These are phyloP conservation scores for Aphodius granarius DNA, from an alignment of 2,888 invertebrate species.

Conservation along the genomic window DNA sequence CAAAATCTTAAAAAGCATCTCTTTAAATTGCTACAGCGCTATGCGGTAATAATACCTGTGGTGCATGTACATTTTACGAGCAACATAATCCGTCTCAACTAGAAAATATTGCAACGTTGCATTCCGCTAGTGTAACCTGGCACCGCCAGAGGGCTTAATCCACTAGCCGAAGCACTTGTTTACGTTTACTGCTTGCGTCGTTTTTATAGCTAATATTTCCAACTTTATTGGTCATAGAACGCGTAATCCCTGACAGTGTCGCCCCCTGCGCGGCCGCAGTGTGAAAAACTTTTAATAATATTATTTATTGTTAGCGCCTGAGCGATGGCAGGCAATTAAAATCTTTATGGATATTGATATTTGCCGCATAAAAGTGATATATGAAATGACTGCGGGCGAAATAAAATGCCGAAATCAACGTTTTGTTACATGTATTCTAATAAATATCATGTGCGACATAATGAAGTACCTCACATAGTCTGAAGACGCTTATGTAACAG, in stretches of 20 bases:
- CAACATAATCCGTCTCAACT: background rate
- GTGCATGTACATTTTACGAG: background rate
- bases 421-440: background rate
- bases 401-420: background rate
- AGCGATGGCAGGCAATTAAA: background rate
- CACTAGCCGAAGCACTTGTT: background rate
- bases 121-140: background rate
- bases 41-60: background rate
- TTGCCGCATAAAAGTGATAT: background rate
- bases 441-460: background rate
- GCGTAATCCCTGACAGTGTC: background rate
- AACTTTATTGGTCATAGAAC: background rate
- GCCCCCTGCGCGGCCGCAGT: background rate
- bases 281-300: background rate
- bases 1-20: background rate
- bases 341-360: background rate
- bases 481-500: too few relatives aligned
- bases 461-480: too few relatives aligned
- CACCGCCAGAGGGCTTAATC: background rate
- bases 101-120: background rate
- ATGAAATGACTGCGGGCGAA: background rate
- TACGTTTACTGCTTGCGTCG: background rate
- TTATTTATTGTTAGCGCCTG: background rate
- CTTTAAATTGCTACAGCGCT: background rate
- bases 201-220: background rate